Evolutionary conservation across 2,797 vertebrate genomes (phyloP), one percentile per base, ranked within the genome.

Genomic region (Cheracebus regulus): DNA sequence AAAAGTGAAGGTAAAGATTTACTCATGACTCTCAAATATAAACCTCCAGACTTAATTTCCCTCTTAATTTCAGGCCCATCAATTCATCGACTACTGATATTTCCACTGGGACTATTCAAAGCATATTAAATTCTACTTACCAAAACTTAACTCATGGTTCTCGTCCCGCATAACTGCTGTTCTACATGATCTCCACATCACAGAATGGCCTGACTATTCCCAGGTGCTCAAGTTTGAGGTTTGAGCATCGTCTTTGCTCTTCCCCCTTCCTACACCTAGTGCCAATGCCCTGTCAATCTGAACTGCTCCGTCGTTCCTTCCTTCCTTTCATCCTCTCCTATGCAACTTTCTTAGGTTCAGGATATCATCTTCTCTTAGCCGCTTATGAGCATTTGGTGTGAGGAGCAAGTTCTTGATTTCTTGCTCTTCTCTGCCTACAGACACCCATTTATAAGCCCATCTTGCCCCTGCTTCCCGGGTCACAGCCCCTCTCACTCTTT

Each of bases 1-100:
- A 28, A 84, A 84, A 83, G 24, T 50, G 17, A 89, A 89, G 48
- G 61, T 67, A 19, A 12, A 90, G 13, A 73, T 90, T 87, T 87
- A 55, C 39, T 41, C 14, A 75, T 50, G 55, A 90, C 17, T 58
- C 28, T 13, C 22, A 79, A 89, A 64, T 70, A 73, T 85, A 52
- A 61, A 89, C 46, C 64, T 50, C 26, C 20, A 64, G 36, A 86
- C 52, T 91, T 79, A 73, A n/a, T 80, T 91, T 61, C 41, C 81
- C 76, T 88, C 41, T 57, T 50, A 46, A 85, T 19, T 57, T 92
- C 14, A 33, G 55, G 88, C 4, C 22, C 28, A 57, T 50, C 48
- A 88, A 33, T 44, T 82, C 33, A 81, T 52, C 86, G 44, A 81
- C 30, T 44, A 52, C 24, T 36, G 24, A 22, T 46, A n/a, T 61